Base-by-base conservation (phyloP, 2,113 vertebrate species). In the Globicephala melas region DNA sequence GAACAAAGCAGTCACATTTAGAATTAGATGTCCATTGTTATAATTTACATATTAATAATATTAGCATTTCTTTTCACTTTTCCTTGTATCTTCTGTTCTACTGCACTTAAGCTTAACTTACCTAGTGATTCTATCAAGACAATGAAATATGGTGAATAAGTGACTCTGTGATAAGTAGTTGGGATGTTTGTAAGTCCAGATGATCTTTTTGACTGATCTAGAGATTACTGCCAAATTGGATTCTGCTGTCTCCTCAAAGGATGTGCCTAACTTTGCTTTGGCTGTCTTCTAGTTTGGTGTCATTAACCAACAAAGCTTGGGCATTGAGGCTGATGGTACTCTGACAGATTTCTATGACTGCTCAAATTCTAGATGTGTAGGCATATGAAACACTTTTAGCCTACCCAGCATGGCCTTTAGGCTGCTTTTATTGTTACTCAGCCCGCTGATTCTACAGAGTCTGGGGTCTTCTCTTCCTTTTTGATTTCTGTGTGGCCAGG, bases 31-130 rank as follows among this genome's bases (percentile, higher is more conserved):
- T 63, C n/a, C 53, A 70, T 3, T 55, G 62, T 87, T 77, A 44
- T 68, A 70, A 41, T 68, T 93, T 50, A 84, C 44, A 76, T 55
- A 36, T 60, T 91, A 80, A 25, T 41, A 26, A 31, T 41, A 26
- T 55, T 62, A 87, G 76, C 18, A 53, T 94, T 96, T 95, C 50
- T 89, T 65, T 63, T 74, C 23, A 81, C 17, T 94, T 94, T 91
- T 70, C 55, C 96, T 85, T 85, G 58, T 85, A 80, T 28, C 85
- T 93, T 84, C 50, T 81, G 5, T 68, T 89, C 68, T 82, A 17
- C 33, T 73, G 31, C 55, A 38, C 65, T 89, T 89, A 33, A 95
- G 58, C 65, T 63, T 96, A 89, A 81, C 31, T 92, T 55, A 38
- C 33, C 55, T 80, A 79, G 63, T 62, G 65, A 85, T 53, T 89